Conservation (phyloP, 1,140 invertebrate genomes). For the Hylyphantes graminicola region DNA sequence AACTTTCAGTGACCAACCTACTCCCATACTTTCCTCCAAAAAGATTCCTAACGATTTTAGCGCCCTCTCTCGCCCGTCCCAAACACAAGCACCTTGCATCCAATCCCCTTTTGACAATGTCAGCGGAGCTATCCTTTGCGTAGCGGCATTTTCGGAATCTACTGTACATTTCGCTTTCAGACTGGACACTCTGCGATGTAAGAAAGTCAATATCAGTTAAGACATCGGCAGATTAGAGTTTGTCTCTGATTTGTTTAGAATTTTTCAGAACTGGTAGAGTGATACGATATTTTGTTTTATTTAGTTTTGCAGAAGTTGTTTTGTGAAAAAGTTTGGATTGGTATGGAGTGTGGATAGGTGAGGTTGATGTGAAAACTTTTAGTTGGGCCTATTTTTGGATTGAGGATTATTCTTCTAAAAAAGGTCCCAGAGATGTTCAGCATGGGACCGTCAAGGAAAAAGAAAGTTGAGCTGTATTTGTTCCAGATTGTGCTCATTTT, state of each 20-base stretch:
- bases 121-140: conserved; percentile 22
- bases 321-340: neutral
- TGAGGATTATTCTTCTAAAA: conserved; percentile 37
- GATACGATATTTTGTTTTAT: neutral
- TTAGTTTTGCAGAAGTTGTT: neutral
- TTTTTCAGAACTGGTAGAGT: too few species aligned
- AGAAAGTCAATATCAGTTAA: too few species aligned
- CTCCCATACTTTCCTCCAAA: too few species aligned
- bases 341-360: neutral
- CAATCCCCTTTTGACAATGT: conserved; percentile 44
- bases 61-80: conserved; percentile 40
- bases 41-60: neutral
- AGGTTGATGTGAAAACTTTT: conserved; percentile 21
- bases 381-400: neutral
- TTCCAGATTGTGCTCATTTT: conserved; percentile 42
- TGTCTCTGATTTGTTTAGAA: too few species aligned
- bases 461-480: conserved; percentile 50
- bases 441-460: conserved; percentile 45
- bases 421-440: neutral
- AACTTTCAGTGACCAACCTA: too few species aligned
- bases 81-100: conserved; percentile 13
- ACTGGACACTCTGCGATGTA: conserved; percentile 1
- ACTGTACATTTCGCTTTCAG: conserved; percentile 24
- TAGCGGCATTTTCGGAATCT: conserved; percentile 52
- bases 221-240: too few species aligned